A percentile compares a stretch with the other conserved stretches of the same genome.
phyloP scores from a whole-genome alignment of 2,797 vertebrate genomes.

The Mionectes olivaceus region DNA sequence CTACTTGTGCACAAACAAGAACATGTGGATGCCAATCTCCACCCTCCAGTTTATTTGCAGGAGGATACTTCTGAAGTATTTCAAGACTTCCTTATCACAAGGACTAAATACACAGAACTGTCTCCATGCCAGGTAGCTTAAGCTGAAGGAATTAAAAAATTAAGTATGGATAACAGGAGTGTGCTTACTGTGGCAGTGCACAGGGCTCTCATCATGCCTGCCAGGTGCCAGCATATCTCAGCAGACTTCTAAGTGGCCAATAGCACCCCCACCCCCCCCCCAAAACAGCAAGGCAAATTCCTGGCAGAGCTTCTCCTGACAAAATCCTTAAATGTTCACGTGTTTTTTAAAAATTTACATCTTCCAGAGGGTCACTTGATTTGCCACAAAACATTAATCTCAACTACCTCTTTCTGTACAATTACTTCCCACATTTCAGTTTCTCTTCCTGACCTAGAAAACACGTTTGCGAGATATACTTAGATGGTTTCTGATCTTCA shows the following conservation, averaged over 20 bases:
- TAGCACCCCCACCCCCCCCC: not conserved
- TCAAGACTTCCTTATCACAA: not conserved
- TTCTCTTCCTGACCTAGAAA: conserved; percentile 41
- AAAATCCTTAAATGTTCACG: not conserved
- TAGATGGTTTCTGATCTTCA: not conserved
- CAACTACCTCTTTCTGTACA: not conserved
- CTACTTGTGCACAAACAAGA: not conserved
- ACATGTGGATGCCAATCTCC: not conserved
- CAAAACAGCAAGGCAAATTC: not conserved
- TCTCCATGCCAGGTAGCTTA: not conserved
- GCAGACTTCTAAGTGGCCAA: not conserved
- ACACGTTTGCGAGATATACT: not conserved
- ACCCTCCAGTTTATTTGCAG: not conserved
- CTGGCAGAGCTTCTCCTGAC: not conserved
- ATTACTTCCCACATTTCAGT: conserved; percentile 30
- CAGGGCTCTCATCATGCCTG: fast-evolving
- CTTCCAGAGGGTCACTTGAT: not conserved
- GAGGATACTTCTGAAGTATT: not conserved
- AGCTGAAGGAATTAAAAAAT: not conserved
- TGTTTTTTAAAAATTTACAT: not conserved
- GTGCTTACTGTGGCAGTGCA: not conserved
- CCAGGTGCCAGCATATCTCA: not conserved
- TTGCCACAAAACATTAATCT: not conserved
- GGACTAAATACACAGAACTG: not conserved
- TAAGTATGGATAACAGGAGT: not conserved